Evolutionary conservation across 1,140 invertebrate genomes (phyloP).

Genomic region (Cepaea nemoralis): DNA sequence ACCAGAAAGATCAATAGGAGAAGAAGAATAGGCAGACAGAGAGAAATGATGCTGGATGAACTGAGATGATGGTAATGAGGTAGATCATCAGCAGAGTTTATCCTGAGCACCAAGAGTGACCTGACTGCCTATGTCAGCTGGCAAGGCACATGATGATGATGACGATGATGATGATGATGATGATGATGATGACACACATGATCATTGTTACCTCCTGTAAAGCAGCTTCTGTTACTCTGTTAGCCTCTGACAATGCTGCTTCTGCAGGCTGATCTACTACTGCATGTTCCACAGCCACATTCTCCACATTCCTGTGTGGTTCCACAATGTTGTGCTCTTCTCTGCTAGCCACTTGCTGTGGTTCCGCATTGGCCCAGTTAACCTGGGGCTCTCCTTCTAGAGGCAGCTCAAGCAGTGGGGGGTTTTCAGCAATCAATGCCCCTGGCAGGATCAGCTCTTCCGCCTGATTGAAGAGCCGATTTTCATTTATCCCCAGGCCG

Average conservation of each 20-base stretch:
- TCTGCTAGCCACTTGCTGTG: neutral
- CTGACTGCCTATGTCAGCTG: no score
- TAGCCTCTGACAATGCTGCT: neutral
- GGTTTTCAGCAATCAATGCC: neutral
- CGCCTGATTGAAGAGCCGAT: constrained; percentile 30
- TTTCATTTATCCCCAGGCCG: constrained; percentile 46
- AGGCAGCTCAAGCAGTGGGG: constrained; percentile 13
- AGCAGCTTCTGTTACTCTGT: constrained; percentile 13
- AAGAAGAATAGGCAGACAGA: no score
- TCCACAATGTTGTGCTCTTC: neutral
- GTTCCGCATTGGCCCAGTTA: neutral
- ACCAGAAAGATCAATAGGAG: no score
- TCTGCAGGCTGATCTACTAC: neutral
- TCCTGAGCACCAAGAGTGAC: no score
- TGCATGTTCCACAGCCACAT: neutral
- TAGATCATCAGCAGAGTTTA: no score
- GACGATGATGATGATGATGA: no score
- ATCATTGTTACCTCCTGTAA: constrained; percentile 8
- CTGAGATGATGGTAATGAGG: no score
- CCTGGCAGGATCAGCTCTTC: constrained; percentile 14
- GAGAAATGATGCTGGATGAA: no score
- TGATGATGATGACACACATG: no score
- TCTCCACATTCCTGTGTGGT: constrained; percentile 1
- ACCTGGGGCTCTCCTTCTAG: neutral
- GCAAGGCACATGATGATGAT: no score